Evolutionary conservation across 2,888 invertebrate genomes (phyloP).

Genomic region (Chrysolina oricalcia): DNA sequence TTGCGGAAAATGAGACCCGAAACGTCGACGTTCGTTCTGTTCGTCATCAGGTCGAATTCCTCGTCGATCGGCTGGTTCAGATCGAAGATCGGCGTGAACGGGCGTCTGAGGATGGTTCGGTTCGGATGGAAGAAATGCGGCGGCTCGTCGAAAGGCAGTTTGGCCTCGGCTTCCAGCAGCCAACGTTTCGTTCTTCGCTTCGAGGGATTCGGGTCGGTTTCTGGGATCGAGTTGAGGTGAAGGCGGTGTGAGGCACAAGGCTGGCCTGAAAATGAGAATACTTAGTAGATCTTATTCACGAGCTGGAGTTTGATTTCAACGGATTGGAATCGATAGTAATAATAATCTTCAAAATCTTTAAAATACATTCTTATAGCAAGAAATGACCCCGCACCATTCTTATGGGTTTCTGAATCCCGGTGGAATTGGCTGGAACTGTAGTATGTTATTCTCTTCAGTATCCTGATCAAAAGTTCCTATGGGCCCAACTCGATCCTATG

Average conservation of each 20-base stretch:
- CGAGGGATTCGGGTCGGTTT: conserved; percentile 59
- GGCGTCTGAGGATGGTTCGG: conserved; percentile 71
- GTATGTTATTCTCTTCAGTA: too few relatives aligned
- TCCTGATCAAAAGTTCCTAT: too few relatives aligned
- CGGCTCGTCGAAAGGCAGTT: conserved; percentile 70
- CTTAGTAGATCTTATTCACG: not conserved
- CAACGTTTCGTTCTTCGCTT: conserved; percentile 75
- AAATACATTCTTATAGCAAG: too few relatives aligned
- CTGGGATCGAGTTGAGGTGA: conserved; percentile 56
- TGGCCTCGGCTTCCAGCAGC: conserved; percentile 79
- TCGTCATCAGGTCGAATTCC: conserved; percentile 64
- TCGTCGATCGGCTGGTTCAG: conserved; percentile 68
- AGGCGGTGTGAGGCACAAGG: conserved; percentile 66
- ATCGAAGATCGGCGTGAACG: conserved; percentile 70
- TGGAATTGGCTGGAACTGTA: too few relatives aligned
- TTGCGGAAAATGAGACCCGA: conserved; percentile 75
- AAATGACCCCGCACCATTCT: too few relatives aligned
- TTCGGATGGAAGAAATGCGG: conserved; percentile 72
- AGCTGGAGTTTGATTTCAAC: not conserved
- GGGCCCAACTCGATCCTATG: too few relatives aligned
- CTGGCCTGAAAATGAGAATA: conserved; percentile 35
- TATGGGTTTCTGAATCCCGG: too few relatives aligned
- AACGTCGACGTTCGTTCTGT: conserved; percentile 63
- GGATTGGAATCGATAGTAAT: too few relatives aligned
- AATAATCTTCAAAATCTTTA: too few relatives aligned